These are phyloP conservation scores for Machimus rusticus DNA, from an alignment of 2,888 invertebrate species.

Conservation along the genomic window DNA sequence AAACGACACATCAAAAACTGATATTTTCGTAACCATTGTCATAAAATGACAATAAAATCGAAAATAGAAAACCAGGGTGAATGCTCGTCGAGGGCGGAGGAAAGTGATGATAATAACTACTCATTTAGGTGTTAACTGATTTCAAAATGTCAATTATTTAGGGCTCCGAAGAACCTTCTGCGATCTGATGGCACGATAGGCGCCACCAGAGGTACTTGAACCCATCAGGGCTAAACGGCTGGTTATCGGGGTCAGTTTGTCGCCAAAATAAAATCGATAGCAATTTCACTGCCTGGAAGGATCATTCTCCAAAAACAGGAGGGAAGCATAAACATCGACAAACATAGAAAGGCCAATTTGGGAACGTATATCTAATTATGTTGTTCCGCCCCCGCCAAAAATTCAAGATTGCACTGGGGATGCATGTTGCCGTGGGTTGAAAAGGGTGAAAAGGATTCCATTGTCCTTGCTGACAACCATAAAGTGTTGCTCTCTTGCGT, in stretches of 20 bases:
- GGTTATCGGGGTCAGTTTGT: slow-evolving; percentile 17
- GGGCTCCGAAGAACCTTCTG: neutral
- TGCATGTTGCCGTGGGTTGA: neutral
- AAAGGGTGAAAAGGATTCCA: neutral
- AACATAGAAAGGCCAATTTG: neutral
- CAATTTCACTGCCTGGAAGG: neutral
- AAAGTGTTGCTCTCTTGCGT: neutral
- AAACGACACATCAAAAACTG: neutral
- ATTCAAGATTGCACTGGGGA: neutral
- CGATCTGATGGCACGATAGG: neutral
- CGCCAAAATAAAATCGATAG: slow-evolving; percentile 23
- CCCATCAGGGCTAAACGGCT: neutral
- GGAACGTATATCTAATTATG: neutral
- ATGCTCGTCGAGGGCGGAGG: neutral
- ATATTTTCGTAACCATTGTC: neutral
- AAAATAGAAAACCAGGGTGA: neutral
- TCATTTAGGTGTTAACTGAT: neutral
- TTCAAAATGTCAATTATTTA: neutral
- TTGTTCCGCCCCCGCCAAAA: neutral
- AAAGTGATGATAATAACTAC: neutral
- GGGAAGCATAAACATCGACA: neutral
- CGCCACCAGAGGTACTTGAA: slow-evolving; percentile 1
- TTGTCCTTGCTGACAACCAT: neutral
- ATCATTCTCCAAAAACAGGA: neutral
- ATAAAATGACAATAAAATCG: neutral